Evolutionary conservation across 2,113 vertebrate genomes (phyloP), one percentile per base, ranked within the genome.

Genomic region (Tautogolabrus adspersus): DNA sequence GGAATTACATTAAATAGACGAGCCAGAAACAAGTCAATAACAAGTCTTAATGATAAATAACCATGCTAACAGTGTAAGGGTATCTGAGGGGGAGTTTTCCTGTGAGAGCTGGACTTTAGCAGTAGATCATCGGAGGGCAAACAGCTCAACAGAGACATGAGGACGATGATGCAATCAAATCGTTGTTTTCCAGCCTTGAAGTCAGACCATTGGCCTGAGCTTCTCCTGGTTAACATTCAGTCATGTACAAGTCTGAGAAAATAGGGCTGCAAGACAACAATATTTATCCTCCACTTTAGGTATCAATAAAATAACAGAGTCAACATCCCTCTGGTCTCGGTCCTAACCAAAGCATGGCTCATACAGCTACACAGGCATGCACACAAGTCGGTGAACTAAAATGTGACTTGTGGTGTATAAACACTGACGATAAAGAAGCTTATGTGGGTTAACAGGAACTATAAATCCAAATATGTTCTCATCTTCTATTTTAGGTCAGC

Each of bases 241-340:
- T 67, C 78, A 82, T 56, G 38, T n/a, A 86, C 44, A 60, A 81
- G 75, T 78, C 83, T 68, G 72, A 77, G 67, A 60, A 87, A 88
- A 84, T n/a, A 79, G 13, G 5, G 66, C 58, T 7, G 46, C 40
- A 68, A 70, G 78, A 77, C 54, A 21, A 65, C 70, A 77, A 81
- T 78, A 77, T 87, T 90, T 87, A 80, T 77, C 78, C 79, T 83
- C 62, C 72, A 79, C 75, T 79, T 40, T 61, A 81, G 71, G 73
- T 86, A 91, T 85, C 84, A 75, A 77, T 74, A 82, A 78, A 89
- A 88, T 58, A 88, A 87, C 79, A 86, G 21, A 73, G 81, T 79
- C 74, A 60, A 64, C 81, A 75, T 79, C 80, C 70, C 18, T 80
- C 64, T 70, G 77, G 67, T 51, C 49, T 57, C 3, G 10, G 18